Conservation (phyloP, 2,888 invertebrate species). For the Barypeithes pellucidus region DNA sequence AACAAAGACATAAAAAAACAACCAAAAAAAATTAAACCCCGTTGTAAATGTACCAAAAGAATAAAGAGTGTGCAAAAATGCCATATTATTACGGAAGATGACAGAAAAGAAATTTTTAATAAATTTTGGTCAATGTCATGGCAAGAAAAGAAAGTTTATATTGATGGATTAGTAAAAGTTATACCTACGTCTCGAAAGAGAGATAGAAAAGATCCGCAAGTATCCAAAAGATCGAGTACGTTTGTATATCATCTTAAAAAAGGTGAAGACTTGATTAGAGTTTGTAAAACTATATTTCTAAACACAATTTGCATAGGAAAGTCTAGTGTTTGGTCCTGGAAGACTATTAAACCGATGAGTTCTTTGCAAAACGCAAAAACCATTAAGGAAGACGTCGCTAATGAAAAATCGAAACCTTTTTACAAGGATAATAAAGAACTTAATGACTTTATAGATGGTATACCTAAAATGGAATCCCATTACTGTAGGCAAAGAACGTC, state of each 20-base stretch:
- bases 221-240: constrained; percentile 7
- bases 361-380: background rate
- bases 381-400: background rate
- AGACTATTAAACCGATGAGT: too few relatives aligned
- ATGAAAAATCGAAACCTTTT: background rate
- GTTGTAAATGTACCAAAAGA: background rate
- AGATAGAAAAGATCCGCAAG: background rate
- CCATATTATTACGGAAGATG: background rate
- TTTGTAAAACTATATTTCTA: constrained; percentile 12
- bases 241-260: background rate
- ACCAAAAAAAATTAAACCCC: constrained; percentile 30
- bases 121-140: background rate
- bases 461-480: constrained; percentile 39
- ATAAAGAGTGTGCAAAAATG: constrained; percentile 11
- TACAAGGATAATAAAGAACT: constrained; percentile 9
- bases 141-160: background rate
- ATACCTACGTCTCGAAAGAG: background rate
- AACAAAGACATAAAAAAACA: constrained; percentile 17
- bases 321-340: background rate
- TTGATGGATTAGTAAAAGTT: background rate
- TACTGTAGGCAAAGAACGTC: constrained; percentile 32
- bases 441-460: constrained; percentile 35
- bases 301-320: background rate
- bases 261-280: background rate
- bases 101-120: background rate